phyloP scores from a whole-genome alignment of 1,140 invertebrate species.

The Thaumatotibia leucotreta region DNA sequence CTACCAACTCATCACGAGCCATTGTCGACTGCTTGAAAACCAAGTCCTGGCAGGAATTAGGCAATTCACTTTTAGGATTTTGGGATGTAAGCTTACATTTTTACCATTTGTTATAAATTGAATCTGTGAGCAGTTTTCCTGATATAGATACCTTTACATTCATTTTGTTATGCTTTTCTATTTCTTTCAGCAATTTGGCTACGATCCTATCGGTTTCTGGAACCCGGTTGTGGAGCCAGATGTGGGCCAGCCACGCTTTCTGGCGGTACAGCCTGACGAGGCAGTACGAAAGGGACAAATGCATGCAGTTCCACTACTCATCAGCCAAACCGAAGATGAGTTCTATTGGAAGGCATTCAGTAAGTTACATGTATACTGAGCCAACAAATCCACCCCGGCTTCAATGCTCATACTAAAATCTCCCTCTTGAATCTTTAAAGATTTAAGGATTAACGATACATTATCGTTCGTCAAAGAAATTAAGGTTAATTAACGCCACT shows the following conservation, averaged over 20 bases:
- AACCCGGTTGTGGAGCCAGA: slow-evolving; percentile 82
- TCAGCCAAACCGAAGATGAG: slow-evolving; percentile 81
- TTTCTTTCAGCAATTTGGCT: slow-evolving; percentile 45
- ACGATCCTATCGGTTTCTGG: slow-evolving; percentile 80
- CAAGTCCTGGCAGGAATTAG: slow-evolving; percentile 73
- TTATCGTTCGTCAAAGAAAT: no score
- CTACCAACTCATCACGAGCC: slow-evolving; percentile 74
- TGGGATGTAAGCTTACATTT: slow-evolving; percentile 51
- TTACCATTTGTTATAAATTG: not conserved
- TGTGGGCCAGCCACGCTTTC: slow-evolving; percentile 81
- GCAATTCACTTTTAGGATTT: slow-evolving; percentile 72
- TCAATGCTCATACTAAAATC: no score
- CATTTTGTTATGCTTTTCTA: no score
- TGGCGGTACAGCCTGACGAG: slow-evolving; percentile 79
- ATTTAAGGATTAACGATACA: no score
- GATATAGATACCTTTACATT: no score
- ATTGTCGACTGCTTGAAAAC: slow-evolving; percentile 81
- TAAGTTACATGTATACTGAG: no score
- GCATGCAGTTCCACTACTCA: slow-evolving; percentile 80
- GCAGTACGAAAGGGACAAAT: slow-evolving; percentile 79
- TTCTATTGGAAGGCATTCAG: slow-evolving; percentile 78
- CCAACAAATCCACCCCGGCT: no score
- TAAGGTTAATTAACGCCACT: no score
- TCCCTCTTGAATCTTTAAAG: no score
- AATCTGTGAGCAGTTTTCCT: no score